These are phyloP conservation scores for Cheilosia scutellata DNA, from an alignment of 2,888 invertebrate species.

Conservation along the genomic window DNA sequence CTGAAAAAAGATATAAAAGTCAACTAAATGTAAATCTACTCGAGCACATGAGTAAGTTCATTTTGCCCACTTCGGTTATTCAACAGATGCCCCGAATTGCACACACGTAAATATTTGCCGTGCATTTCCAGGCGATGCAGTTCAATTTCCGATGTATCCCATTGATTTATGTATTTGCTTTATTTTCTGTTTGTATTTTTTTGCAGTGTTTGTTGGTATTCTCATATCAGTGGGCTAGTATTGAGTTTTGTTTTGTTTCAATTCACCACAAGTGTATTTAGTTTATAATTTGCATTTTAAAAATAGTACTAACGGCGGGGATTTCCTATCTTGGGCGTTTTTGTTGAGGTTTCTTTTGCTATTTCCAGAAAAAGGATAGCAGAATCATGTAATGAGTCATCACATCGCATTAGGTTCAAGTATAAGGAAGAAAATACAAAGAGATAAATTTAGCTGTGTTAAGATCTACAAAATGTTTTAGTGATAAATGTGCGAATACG, in stretches of 20 bases:
- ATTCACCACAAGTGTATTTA: neutral
- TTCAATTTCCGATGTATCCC: constrained; percentile 10
- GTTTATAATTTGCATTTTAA: constrained; percentile 9
- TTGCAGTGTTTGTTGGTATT: neutral
- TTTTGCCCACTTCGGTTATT: constrained; percentile 19
- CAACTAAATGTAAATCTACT: neutral
- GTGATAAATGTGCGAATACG: neutral
- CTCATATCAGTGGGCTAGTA: neutral
- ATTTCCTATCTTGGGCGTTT: constrained; percentile 29
- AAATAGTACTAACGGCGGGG: constrained; percentile 13
- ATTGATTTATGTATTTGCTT: constrained; percentile 39
- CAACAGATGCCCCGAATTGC: constrained; percentile 28
- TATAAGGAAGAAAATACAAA: neutral
- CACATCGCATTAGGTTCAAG: neutral
- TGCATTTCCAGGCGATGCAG: constrained; percentile 21
- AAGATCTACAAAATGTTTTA: neutral
- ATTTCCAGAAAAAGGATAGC: constrained; percentile 16
- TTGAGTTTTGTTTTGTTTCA: constrained; percentile 5
- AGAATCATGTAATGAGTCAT: constrained; percentile 8
- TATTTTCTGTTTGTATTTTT: neutral
- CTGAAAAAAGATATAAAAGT: neutral
- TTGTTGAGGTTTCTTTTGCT: constrained; percentile 3
- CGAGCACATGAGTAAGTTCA: constrained; percentile 1
- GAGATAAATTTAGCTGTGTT: neutral
- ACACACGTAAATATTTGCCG: neutral